Conservation (phyloP, 2,797 vertebrate species). For the Peromyscus melanophrys region DNA sequence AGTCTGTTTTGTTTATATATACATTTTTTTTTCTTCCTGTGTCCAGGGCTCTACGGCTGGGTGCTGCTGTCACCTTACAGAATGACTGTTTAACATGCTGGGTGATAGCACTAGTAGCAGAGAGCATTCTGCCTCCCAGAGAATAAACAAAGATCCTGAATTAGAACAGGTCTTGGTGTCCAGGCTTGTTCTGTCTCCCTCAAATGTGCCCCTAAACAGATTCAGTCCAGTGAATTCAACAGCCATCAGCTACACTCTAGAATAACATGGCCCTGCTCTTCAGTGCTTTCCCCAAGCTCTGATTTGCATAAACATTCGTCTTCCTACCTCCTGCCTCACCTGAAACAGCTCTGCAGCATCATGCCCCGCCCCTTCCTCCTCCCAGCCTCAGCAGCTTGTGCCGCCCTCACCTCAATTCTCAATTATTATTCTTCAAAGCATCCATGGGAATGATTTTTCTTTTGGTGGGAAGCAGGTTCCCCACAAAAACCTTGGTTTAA, state of each 20-base stretch:
- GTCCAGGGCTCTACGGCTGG: background rate
- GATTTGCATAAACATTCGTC: slow-evolving; percentile 83
- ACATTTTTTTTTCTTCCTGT: background rate
- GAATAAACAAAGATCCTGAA: slow-evolving; percentile 60
- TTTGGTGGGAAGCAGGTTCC: background rate
- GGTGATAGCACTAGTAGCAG: slow-evolving; percentile 21
- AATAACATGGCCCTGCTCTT: slow-evolving; percentile 78
- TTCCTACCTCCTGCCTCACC: slow-evolving; percentile 43
- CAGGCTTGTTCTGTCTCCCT: slow-evolving; percentile 86
- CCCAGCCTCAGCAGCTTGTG: background rate
- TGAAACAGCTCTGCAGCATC: background rate
- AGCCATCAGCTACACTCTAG: slow-evolving; percentile 81
- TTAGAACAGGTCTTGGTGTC: slow-evolving; percentile 47
- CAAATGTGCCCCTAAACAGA: slow-evolving; percentile 82
- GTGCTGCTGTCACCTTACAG: slow-evolving; percentile 28
- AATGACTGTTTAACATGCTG: slow-evolving; percentile 11
- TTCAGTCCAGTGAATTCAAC: slow-evolving; percentile 87
- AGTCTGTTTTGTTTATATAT: background rate
- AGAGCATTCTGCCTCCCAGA: slow-evolving; percentile 67
- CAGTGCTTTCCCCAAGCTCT: slow-evolving; percentile 76
- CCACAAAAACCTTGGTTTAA: background rate
- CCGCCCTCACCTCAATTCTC: background rate
- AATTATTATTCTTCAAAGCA: background rate
- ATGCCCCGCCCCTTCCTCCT: background rate
- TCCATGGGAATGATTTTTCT: background rate